Conservation (phyloP, 2,797 vertebrate genomes). For the Enteromius trimaculatus region DNA sequence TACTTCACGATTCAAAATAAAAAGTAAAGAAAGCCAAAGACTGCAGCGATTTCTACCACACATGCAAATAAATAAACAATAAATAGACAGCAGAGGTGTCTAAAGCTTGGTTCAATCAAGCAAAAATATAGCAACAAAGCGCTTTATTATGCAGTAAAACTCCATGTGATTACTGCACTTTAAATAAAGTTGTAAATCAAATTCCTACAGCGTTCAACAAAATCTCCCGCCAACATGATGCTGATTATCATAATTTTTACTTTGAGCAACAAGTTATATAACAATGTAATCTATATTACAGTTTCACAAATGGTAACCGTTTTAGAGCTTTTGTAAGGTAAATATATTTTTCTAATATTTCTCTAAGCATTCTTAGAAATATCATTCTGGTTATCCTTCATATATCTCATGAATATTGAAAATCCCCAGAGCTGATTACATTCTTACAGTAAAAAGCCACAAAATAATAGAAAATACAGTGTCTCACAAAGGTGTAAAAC, state of each 20-base stretch:
- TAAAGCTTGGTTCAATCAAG: neutral
- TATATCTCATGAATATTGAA: neutral
- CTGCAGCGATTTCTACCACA: conserved; percentile 40
- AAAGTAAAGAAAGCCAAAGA: conserved; percentile 46
- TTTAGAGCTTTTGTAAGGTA: neutral
- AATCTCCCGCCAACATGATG: neutral
- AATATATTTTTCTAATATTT: neutral
- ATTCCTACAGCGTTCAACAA: neutral
- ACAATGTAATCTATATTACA: too few species aligned
- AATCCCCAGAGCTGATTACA: conserved; percentile 6
- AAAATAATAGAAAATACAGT: conserved; percentile 17
- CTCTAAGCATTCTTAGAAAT: neutral
- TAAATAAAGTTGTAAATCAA: neutral
- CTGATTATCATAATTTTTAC: too few species aligned
- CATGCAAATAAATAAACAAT: conserved; percentile 16
- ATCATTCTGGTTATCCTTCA: neutral
- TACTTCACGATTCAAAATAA: conserved; percentile 36
- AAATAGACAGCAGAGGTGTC: conserved; percentile 7
- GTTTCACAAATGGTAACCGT: neutral
- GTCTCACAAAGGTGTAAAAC: conserved; percentile 31
- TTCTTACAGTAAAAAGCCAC: conserved; percentile 8
- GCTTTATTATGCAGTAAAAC: neutral
- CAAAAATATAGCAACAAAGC: neutral
- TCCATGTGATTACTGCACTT: neutral
- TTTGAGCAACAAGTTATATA: too few species aligned